A percentile compares a stretch with the other conserved stretches of the same genome.
These are phyloP conservation scores for Drosophila pseudoananassae DNA, from an alignment of 1,140 invertebrate species.

Conservation along the genomic window DNA sequence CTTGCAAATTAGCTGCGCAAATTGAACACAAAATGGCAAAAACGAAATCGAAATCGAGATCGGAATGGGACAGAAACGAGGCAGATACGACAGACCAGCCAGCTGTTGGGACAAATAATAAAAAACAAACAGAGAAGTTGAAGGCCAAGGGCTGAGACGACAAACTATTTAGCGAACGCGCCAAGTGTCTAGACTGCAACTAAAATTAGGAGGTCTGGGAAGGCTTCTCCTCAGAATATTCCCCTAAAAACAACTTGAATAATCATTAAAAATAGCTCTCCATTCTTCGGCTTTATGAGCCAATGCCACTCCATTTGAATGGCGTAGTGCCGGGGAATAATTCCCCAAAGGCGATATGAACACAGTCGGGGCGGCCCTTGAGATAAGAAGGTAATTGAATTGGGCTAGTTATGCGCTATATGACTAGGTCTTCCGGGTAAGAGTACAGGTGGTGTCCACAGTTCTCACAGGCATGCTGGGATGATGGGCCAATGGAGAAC, in stretches of 20 bases:
- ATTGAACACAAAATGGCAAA: conserved; percentile 49
- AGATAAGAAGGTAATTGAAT: conserved; percentile 27
- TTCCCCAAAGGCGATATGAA: conserved; percentile 8
- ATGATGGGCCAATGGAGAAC: conserved; percentile 6
- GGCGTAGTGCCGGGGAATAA: too few relatives aligned
- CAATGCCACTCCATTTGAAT: conserved; percentile 33
- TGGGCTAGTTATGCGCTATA: conserved; percentile 3
- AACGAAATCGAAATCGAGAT: conserved; percentile 56
- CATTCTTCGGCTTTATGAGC: conserved; percentile 16
- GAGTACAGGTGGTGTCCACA: conserved; percentile 11
- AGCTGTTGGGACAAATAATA: conserved; percentile 31
- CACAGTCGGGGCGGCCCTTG: conserved; percentile 6
- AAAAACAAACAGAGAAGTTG: conserved; percentile 6
- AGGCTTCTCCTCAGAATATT: too few relatives aligned
- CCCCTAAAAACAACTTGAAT: too few relatives aligned
- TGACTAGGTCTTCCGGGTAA: too few relatives aligned
- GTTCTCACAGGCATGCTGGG: conserved; percentile 19
- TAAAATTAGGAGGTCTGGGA: too few relatives aligned
- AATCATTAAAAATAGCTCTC: too few relatives aligned
- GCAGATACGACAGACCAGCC: conserved; percentile 1
- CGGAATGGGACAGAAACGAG: conserved; percentile 21
- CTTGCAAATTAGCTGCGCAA: conserved; percentile 66
- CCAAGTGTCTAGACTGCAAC: conserved; percentile 22
- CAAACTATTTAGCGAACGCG: conserved; percentile 17
- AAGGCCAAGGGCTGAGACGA: conserved; percentile 49